Conservation (phyloP, 2,797 vertebrate genomes). For the Monodelphis domestica region DNA sequence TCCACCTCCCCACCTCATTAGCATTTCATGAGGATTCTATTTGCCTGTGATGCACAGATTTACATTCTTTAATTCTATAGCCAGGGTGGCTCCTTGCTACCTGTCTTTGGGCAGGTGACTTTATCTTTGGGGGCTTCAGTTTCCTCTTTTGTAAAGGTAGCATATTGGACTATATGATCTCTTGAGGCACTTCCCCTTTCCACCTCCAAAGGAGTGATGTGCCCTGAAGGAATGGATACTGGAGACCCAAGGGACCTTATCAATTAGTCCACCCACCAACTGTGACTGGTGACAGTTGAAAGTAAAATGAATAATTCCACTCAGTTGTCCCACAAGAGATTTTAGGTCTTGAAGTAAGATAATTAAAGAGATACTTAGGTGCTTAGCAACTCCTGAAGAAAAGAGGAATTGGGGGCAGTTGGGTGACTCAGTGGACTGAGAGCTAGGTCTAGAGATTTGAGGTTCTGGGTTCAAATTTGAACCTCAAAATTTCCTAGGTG, state of each 20-base stretch:
- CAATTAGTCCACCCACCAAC: neutral
- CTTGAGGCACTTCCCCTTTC: neutral
- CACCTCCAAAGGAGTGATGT: neutral
- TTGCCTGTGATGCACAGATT: neutral
- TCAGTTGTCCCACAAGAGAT: neutral
- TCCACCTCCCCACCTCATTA: slow-evolving; percentile 34
- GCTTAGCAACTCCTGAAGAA: neutral
- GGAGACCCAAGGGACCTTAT: neutral
- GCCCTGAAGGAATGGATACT: neutral
- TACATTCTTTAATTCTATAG: neutral
- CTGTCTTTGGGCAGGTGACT: neutral
- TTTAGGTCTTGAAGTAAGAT: neutral
- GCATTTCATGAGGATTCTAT: slow-evolving; percentile 47
- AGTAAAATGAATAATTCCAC: neutral
- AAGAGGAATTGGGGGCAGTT: neutral
- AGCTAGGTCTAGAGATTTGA: too few relatives aligned
- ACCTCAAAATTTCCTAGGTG: too few relatives aligned
- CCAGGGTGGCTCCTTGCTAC: too few relatives aligned
- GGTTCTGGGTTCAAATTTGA: too few relatives aligned
- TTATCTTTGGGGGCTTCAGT: neutral
- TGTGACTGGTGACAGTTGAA: neutral
- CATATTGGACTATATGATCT: neutral
- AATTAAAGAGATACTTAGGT: neutral
- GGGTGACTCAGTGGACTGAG: too few relatives aligned
- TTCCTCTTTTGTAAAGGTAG: neutral